These are phyloP conservation scores for Neoaliturus tenellus DNA, from an alignment of 2,888 invertebrate genomes.

Conservation along the genomic window DNA sequence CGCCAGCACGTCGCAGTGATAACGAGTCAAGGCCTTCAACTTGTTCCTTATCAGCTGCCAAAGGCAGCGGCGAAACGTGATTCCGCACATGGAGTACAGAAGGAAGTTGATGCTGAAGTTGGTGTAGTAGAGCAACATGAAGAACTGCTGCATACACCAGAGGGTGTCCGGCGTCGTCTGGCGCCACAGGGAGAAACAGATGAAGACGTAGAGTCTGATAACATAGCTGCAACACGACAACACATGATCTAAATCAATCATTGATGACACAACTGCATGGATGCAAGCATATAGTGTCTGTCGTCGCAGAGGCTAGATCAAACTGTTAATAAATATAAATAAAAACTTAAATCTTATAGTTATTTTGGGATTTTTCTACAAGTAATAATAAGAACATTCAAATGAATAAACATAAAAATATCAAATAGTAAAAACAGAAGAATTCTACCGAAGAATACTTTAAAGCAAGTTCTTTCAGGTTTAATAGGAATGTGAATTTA, in stretches of 20 bases:
- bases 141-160: conserved; percentile 77
- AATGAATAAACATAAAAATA: too few species aligned
- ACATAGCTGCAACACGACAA: conserved; percentile 74
- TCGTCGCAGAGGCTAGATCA: too few species aligned
- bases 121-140: conserved; percentile 79
- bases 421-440: too few species aligned
- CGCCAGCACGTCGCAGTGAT: conserved; percentile 39
- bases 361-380: too few species aligned
- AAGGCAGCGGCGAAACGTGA: conserved; percentile 76
- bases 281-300: too few species aligned
- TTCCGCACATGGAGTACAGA: conserved; percentile 79
- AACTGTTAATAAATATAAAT: too few species aligned
- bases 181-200: conserved; percentile 73
- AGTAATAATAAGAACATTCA: too few species aligned
- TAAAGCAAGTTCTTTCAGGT: too few species aligned
- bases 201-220: conserved; percentile 74
- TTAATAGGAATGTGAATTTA: too few species aligned
- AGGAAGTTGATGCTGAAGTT: conserved; percentile 81
- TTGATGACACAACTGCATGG: too few species aligned
- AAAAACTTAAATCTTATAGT: too few species aligned
- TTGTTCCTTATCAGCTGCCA: conserved; percentile 74
- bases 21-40: conserved; percentile 71
- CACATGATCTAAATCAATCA: not conserved
- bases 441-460: too few species aligned
- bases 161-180: conserved; percentile 72